Percentiles rank a stretch among this genome's conserved stretches.
phyloP scores from a whole-genome alignment of 2,888 invertebrate genomes.

The Hirtodrosophila confusa region DNA sequence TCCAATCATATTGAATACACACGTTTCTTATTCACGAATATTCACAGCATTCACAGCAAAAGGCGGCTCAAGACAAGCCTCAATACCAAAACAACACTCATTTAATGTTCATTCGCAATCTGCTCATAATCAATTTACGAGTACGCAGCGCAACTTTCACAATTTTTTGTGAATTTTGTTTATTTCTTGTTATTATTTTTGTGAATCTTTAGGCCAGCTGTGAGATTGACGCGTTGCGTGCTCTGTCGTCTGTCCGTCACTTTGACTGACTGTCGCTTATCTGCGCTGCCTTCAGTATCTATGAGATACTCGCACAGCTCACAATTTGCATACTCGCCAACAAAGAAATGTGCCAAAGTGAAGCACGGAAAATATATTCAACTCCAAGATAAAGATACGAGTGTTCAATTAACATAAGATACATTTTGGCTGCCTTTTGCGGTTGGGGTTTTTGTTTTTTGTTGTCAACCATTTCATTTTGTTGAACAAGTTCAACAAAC shows the following conservation, averaged over 20 bases:
- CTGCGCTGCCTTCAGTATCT: slow-evolving; percentile 32
- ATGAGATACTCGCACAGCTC: slow-evolving; percentile 40
- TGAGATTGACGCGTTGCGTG: slow-evolving; percentile 37
- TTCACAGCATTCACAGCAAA: slow-evolving; percentile 26
- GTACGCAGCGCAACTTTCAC: slow-evolving; percentile 69
- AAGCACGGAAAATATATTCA: slow-evolving; percentile 28
- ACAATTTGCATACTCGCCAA: slow-evolving; percentile 65
- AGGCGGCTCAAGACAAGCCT: slow-evolving; percentile 21
- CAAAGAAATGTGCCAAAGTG: slow-evolving; percentile 62
- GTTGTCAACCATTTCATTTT: slow-evolving; percentile 59
- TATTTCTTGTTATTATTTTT: not conserved
- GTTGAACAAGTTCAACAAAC: slow-evolving; percentile 69
- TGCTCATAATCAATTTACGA: slow-evolving; percentile 74
- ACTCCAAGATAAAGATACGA: slow-evolving; percentile 32
- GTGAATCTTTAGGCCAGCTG: slow-evolving; percentile 8
- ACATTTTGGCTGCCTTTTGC: slow-evolving; percentile 34
- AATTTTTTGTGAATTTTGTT: slow-evolving; percentile 50
- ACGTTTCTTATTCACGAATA: slow-evolving; percentile 39
- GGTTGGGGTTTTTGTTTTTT: no score
- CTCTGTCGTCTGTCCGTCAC: slow-evolving; percentile 27
- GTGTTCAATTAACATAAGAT: slow-evolving; percentile 69
- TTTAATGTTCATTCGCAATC: slow-evolving; percentile 55
- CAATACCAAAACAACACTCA: slow-evolving; percentile 4
- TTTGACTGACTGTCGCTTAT: slow-evolving; percentile 58
- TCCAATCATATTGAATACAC: slow-evolving; percentile 25